Conservation (phyloP, 1,140 invertebrate species). For the Lordiphosa clarofinis region DNA sequence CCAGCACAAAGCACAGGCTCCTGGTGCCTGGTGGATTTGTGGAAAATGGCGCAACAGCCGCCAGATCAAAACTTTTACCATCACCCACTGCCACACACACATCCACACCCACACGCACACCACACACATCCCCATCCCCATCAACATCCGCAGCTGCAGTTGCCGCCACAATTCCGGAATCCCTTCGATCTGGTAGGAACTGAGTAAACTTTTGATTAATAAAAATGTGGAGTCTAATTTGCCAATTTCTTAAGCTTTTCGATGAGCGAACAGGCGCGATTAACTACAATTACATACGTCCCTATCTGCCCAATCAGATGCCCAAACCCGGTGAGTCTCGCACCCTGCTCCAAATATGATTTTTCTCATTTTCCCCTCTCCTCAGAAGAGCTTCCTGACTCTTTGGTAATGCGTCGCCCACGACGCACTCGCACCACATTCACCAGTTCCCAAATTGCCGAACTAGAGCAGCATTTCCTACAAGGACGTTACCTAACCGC, state of each 20-base stretch:
- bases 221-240: neutral
- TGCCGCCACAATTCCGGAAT: constrained; percentile 73
- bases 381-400: constrained; percentile 63
- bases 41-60: constrained; percentile 76
- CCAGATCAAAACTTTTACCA: constrained; percentile 74
- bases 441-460: constrained; percentile 88
- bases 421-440: constrained; percentile 87
- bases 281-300: constrained; percentile 73
- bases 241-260: constrained; percentile 48
- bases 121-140: constrained; percentile 24
- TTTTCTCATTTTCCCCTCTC: neutral
- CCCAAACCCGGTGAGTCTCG: constrained; percentile 57
- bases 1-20: constrained; percentile 12
- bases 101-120: no score
- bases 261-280: constrained; percentile 70
- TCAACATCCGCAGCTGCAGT: constrained; percentile 66
- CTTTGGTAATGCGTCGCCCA: constrained; percentile 68
- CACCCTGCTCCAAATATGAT: neutral
- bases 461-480: constrained; percentile 80
- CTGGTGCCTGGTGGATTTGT: constrained; percentile 22
- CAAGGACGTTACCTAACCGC: constrained; percentile 89
- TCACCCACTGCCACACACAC: constrained; percentile 35
- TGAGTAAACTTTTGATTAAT: constrained; percentile 5
- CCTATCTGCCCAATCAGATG: constrained; percentile 69
- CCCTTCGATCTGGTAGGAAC: constrained; percentile 65